Evolutionary conservation across 2,888 invertebrate genomes (phyloP).

Genomic region (Hymenopus coronatus): DNA sequence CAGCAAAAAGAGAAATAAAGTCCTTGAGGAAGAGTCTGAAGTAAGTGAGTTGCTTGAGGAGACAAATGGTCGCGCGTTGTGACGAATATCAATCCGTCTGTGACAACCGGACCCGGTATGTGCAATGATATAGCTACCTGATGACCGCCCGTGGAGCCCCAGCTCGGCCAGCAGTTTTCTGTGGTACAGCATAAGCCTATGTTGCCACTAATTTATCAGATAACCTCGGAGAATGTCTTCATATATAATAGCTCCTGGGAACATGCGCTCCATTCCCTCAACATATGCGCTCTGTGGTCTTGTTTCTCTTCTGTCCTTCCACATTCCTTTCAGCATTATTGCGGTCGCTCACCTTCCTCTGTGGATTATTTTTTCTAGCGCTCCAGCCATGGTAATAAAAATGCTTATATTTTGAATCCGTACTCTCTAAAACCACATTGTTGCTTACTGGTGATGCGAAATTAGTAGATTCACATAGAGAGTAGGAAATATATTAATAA

Average conservation of each 20-base stretch:
- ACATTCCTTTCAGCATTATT: not conserved
- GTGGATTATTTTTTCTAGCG: not conserved
- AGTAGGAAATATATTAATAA: no score
- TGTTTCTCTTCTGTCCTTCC: not conserved
- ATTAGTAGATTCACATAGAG: no score
- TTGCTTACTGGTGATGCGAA: no score
- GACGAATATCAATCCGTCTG: not conserved
- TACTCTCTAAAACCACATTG: no score
- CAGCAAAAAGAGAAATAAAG: not conserved
- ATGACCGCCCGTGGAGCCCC: not conserved
- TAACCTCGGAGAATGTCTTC: not conserved
- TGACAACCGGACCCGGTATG: not conserved
- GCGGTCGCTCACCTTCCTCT: not conserved
- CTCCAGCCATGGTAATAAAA: not conserved
- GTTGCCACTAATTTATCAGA: not conserved
- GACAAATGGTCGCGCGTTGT: not conserved
- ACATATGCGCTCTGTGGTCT: not conserved
- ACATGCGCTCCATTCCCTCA: not conserved
- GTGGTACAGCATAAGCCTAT: not conserved
- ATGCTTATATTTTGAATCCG: no score
- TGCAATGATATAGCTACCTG: not conserved
- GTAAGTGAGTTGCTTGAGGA: not conserved
- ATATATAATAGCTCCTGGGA: not conserved
- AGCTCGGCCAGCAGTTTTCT: not conserved
- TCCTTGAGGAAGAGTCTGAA: not conserved